Evolutionary conservation across 2,113 vertebrate genomes (phyloP), one percentile per base, ranked within the genome.

Genomic region (Sturnus vulgaris): DNA sequence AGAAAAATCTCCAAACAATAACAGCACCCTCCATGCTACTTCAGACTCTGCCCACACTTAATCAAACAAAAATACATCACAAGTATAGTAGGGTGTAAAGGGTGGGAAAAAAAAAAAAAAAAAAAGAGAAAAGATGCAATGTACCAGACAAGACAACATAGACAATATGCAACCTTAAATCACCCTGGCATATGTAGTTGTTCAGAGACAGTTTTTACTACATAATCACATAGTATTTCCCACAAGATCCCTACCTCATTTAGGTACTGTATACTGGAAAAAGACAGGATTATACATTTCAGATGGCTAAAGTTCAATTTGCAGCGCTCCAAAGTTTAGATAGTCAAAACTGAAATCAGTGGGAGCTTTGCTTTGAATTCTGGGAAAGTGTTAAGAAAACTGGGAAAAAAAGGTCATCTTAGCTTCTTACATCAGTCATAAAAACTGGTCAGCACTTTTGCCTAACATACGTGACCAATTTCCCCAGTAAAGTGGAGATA

Each of bases 31-130:
- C 21, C 4, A 8, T 12, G 11, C 10, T 56, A 21, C 11, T 12
- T 28, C n/a, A 70, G 31, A 5, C 15, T 12, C 8, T 4, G 1
- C 2, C 6, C 5, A 8, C 8, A 6, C 2, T 5, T 22, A n/a
- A 31, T 40, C 7, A 33, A 56, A 56, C 31, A 21, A 56, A 30
- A 82, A 49, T 55, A 11, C 7, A 35, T 40, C 23, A 55, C 10
- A 47, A 42, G 3, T 28, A 40, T 15, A 14, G 3, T 27, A 83
- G 5, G 4, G 9, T 71, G 7, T 18, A 57, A 85, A 78, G 5
- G 49, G 39, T 12, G 24, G 39, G 13, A 40, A 40, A 40, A 15
- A 20, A 33, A 53, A 60, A 25, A 44, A 23, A 27, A 11, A 44
- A 20, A 5, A n/a, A 12, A 30, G 25, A 52, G 15, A 33, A 31